Evolutionary conservation across 2,888 invertebrate species (phyloP), one percentile per base, ranked within the genome.

Genomic region (Yponomeuta plumbellus): DNA sequence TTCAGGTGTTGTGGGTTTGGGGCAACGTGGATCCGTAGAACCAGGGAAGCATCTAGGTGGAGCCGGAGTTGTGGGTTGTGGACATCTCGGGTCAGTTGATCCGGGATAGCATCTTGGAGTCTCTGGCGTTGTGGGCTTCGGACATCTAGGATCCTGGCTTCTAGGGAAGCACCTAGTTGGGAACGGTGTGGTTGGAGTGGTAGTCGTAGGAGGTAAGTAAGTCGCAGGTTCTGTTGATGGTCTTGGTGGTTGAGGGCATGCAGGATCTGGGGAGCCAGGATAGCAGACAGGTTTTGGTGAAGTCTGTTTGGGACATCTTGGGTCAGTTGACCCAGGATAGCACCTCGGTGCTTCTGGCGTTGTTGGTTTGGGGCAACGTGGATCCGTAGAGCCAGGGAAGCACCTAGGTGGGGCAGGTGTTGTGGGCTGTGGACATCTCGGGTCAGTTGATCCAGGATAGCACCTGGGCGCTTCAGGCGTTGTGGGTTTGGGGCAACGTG

Each of bases 261-360:
- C 73, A 0, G 83, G 83, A 74, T 88, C 77, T 1, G 76, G 73
- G 1, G 83, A 80, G 1, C 85, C 86, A 1, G 83, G 76, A 66
- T 77, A n/a, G n/a, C n/a, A n/a, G n/a, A n/a, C n/a, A n/a, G 67
- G 22, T 69, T 71, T 21, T 70, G 73, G 71, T 67, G 66, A 73
- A 76, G 69, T 20, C 76, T 78, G 70, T 83, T 80, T 10, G 65
- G 78, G 79, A 68, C 86, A 87, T 21, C 75, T 74, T 0, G 83
- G 82, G 71, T 68, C 79, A 71, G 2, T 61, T 3, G 56, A 61
- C 1, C 70, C 71, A 13, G 74, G 74, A 10, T 69, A 69, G 22
- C 73, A 74, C 3, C 71, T 72, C 0, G 72, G 71, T 44, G 71
- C 11, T 56, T 20, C 21, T 1, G 40, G 34, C 11, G 63, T 39